phyloP scores from a whole-genome alignment of 2,888 invertebrate species.

The Lacanobia oleracea region DNA sequence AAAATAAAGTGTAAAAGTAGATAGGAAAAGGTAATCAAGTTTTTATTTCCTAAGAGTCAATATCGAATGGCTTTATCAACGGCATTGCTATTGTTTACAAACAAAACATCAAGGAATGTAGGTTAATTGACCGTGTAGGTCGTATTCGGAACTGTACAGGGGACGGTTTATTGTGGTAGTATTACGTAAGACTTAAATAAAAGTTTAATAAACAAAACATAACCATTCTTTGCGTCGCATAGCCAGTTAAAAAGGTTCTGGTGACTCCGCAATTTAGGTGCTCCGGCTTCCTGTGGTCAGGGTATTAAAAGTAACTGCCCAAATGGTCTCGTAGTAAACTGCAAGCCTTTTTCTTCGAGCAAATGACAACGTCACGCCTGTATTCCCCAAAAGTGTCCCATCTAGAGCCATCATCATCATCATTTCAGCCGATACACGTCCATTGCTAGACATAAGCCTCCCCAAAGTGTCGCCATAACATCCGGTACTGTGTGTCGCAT shows the following conservation, averaged over 20 bases:
- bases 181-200: neutral
- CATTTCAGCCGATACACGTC: too few species aligned
- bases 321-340: too few species aligned
- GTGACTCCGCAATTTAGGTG: neutral
- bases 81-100: constrained; percentile 42
- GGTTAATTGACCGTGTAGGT: constrained; percentile 52
- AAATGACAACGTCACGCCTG: too few species aligned
- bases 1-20: neutral
- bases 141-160: constrained; percentile 5
- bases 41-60: constrained; percentile 13
- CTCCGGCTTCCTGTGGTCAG: neutral
- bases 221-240: too few species aligned
- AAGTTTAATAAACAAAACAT: neutral
- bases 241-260: neutral
- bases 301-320: neutral
- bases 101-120: constrained; percentile 41
- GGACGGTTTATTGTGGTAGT: constrained; percentile 1
- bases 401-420: too few species aligned
- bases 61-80: constrained; percentile 3
- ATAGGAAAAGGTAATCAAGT: neutral
- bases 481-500: too few species aligned
- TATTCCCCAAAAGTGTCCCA: too few species aligned
- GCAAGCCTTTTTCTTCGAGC: too few species aligned
- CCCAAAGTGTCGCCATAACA: too few species aligned
- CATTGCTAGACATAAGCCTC: too few species aligned